Evolutionary conservation across 2,888 invertebrate genomes (phyloP), one percentile per base, ranked within the genome.

Genomic region (Steinernema scapterisci): DNA sequence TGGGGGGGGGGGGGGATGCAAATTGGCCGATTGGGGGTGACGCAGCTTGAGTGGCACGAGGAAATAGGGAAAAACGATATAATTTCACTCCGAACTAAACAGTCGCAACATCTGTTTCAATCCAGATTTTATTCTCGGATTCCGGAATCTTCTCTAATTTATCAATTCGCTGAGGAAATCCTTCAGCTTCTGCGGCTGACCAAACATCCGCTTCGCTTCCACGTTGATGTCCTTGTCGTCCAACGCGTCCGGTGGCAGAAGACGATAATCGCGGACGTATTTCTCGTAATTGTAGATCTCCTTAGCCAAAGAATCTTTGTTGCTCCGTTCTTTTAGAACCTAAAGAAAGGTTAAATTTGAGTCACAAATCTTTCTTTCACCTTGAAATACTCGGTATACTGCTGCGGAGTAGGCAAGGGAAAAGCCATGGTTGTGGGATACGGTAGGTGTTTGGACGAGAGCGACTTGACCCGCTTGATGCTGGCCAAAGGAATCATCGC

Each of bases 251-350:
- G 77, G 75, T 0, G 79, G 79, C 7, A 79, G 76, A 27, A 79
- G 81, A 5, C 78, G 73, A 70, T 79, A 81, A 44, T 77, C 72
- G 13, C 73, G 38, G 13, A 79, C 45, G 56, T 79, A 81, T 63
- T 76, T 80, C 74, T 79, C 79, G 63, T 79, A 79, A 51, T 72
- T 46, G 51, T 56, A 56, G 13, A 79, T 51, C 51, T 79, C 79
- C 31, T 70, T 51, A 0, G 79, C 79, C 63, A 79, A 13, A 27
- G 46, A n/a, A 70, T 79, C 81, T 21, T 54, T 52, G 21, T 21
- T 27, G 52, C 75, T 75, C 16, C 79, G 79, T 48, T 80, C 72
- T 63, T 79, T 77, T 13, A 79, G 71, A 25, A 79, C 79, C 79
- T 80, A 25, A 75, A 51, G 19, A 23, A 9, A 21, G 38, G 16